These are phyloP conservation scores for Trochalopteron elliotii DNA, from an alignment of 2,113 vertebrate genomes.

Conservation along the genomic window DNA sequence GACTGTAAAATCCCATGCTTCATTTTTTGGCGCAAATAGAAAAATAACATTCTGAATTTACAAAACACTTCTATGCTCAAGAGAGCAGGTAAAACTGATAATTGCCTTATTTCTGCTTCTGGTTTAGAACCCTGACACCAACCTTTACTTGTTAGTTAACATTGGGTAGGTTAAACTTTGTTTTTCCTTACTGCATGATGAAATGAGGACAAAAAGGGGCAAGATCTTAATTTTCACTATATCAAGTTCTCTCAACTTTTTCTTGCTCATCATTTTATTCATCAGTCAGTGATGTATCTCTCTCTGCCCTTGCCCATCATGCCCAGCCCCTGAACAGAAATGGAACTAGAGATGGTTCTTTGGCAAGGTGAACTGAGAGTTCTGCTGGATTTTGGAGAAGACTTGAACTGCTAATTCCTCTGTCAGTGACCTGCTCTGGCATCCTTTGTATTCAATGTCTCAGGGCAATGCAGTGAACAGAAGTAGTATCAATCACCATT, in stretches of 20 bases:
- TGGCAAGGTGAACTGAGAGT: neutral
- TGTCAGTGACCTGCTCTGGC: neutral
- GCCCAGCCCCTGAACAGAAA: neutral
- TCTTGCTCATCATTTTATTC: neutral
- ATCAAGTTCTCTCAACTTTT: neutral
- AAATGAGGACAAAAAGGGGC: neutral
- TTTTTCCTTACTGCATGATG: neutral
- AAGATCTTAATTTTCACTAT: neutral
- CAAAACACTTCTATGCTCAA: neutral
- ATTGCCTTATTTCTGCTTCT: neutral
- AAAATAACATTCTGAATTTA: neutral
- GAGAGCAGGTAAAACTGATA: neutral
- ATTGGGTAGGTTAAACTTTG: fast-evolving
- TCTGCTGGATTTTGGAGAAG: neutral
- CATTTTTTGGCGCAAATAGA: neutral
- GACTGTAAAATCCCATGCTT: neutral
- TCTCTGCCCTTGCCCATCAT: neutral
- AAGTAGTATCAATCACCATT: neutral
- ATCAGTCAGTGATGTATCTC: neutral
- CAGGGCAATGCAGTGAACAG: neutral
- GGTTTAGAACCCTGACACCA: neutral
- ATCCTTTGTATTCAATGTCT: neutral
- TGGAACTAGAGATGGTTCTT: neutral
- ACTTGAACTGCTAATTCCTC: neutral
- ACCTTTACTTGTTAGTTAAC: neutral